Evolutionary conservation across 2,797 vertebrate species (phyloP).

Genomic region (Tadarida brasiliensis): DNA sequence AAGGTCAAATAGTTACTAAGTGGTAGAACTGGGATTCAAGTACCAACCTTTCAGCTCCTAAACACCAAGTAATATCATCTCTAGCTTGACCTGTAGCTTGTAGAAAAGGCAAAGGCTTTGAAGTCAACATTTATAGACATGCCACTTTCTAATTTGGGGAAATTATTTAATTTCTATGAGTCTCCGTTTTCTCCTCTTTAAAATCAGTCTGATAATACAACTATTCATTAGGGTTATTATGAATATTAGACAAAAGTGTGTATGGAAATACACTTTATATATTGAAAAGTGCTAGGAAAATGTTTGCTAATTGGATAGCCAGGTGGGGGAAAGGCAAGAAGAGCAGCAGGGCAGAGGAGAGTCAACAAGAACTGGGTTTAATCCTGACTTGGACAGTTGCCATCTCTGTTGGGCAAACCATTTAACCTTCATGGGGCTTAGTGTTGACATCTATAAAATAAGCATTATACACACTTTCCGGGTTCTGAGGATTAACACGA

Average conservation of each 20-base stretch:
- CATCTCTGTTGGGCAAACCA: neutral
- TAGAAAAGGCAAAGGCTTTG: neutral
- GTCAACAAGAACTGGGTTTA: neutral
- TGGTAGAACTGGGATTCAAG: neutral
- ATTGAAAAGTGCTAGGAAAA: constrained; percentile 14
- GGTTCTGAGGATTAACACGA: neutral
- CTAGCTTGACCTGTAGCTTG: neutral
- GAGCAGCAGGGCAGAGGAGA: neutral
- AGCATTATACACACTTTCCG: neutral
- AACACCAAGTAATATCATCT: neutral
- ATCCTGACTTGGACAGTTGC: neutral
- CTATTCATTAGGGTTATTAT: constrained; percentile 24
- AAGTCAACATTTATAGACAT: neutral
- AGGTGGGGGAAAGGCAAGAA: neutral
- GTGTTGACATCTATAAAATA: neutral
- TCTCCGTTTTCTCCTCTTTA: constrained; percentile 46
- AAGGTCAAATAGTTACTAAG: constrained; percentile 12
- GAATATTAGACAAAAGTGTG: neutral
- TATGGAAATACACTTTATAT: neutral
- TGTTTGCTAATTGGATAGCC: neutral
- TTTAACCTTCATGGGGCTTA: neutral
- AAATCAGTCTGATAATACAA: neutral
- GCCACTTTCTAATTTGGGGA: neutral
- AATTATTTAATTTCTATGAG: constrained; percentile 26
- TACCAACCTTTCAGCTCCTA: neutral